Evolutionary conservation across 2,113 vertebrate genomes (phyloP).

Genomic region (Myotis lucifugus): DNA sequence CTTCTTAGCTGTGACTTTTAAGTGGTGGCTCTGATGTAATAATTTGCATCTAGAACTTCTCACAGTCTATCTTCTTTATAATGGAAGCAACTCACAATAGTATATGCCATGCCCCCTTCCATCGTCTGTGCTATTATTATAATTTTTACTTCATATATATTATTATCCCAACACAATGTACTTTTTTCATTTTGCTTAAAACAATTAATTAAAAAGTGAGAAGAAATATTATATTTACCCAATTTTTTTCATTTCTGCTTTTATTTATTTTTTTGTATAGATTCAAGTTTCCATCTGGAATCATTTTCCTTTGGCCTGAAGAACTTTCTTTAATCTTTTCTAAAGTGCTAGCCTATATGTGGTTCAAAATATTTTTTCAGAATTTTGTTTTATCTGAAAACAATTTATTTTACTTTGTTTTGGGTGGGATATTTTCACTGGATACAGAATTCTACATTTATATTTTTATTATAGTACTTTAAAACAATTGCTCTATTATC

Average conservation of each 20-base stretch:
- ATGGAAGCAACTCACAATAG: neutral
- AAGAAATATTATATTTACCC: neutral
- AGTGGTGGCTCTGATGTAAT: neutral
- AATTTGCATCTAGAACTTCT: neutral
- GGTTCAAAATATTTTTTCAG: no score
- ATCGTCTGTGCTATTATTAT: neutral
- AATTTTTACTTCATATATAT: neutral
- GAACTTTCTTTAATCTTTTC: conserved; percentile 39
- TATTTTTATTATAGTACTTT: neutral
- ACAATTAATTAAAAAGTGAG: conserved; percentile 40
- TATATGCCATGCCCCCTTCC: neutral
- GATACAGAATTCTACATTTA: conserved; percentile 24
- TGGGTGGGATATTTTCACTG: neutral
- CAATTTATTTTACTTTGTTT: conserved; percentile 39
- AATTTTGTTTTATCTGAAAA: neutral
- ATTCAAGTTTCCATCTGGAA: conserved; percentile 19
- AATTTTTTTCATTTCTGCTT: conserved; percentile 20
- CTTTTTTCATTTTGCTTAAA: conserved; percentile 39
- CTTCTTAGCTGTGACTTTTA: neutral
- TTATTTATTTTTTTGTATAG: conserved; percentile 50
- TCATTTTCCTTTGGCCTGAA: conserved; percentile 40
- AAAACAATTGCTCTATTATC: neutral
- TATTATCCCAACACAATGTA: neutral
- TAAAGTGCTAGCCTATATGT: neutral
- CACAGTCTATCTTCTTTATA: neutral